Evolutionary conservation across 2,113 vertebrate genomes (phyloP).

Genomic region (Tenebrosternarchus preto): DNA sequence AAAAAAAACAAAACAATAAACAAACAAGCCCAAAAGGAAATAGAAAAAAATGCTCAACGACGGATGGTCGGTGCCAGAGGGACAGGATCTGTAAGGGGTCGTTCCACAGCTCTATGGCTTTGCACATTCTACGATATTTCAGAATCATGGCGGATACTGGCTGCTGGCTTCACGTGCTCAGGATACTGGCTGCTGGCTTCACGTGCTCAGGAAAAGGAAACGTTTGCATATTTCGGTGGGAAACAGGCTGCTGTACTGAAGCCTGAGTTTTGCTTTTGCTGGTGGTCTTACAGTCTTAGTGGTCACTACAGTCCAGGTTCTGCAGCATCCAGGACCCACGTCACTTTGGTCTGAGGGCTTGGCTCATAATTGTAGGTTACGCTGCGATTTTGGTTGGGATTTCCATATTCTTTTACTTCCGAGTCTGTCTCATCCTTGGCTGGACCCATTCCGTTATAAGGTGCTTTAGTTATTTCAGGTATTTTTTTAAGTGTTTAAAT

Average conservation of each 20-base stretch:
- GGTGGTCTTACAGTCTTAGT: constrained; percentile 58
- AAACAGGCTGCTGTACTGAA: constrained; percentile 40
- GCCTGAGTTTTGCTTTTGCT: constrained; percentile 58
- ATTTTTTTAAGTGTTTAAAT: constrained; percentile 54
- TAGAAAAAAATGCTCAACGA: constrained; percentile 51
- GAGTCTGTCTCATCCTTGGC: constrained; percentile 46
- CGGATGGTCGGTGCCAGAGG: constrained; percentile 60
- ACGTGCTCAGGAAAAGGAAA: constrained; percentile 46
- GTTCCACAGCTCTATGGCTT: constrained; percentile 64
- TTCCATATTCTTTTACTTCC: constrained; percentile 50
- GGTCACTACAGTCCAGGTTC: constrained; percentile 41
- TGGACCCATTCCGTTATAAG: constrained; percentile 67
- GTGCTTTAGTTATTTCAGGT: constrained; percentile 65
- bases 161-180: constrained; percentile 63
- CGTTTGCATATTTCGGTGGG: constrained; percentile 55
- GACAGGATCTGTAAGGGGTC: constrained; percentile 28
- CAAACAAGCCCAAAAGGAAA: constrained; percentile 45
- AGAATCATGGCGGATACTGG: constrained; percentile 66
- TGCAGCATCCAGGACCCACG: constrained; percentile 53
- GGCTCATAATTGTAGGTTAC: constrained; percentile 27
- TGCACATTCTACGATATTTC: constrained; percentile 59
- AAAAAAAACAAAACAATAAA: constrained; percentile 56
- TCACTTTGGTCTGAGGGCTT: constrained; percentile 61
- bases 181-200: constrained; percentile 66
- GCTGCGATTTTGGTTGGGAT: constrained; percentile 10